These are phyloP conservation scores for Bombus sibiricus DNA, from an alignment of 1,140 invertebrate genomes.

Conservation along the genomic window DNA sequence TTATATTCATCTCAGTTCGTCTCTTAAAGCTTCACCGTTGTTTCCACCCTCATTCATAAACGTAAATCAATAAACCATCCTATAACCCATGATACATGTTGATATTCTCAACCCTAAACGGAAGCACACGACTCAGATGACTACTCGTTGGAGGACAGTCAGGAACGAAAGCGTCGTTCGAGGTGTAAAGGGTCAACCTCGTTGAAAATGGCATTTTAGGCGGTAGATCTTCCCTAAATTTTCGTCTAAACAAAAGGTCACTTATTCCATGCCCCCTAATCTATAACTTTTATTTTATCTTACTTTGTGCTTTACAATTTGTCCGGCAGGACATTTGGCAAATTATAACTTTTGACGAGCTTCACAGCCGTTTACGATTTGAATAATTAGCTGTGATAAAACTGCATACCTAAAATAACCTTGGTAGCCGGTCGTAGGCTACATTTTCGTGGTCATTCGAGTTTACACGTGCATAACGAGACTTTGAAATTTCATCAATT, in stretches of 20 bases:
- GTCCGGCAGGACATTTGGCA: too few species aligned
- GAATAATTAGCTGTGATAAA: neutral
- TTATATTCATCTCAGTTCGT: neutral
- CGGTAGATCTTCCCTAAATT: neutral
- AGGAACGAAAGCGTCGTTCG: too few species aligned
- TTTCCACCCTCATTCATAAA: neutral
- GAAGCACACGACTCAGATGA: neutral
- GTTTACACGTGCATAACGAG: neutral
- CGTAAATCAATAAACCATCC: neutral
- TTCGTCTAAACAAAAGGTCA: too few species aligned
- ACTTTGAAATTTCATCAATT: constrained; percentile 4
- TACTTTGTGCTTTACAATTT: too few species aligned
- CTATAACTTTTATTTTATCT: neutral
- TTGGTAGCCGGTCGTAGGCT: neutral
- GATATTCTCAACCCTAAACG: neutral
- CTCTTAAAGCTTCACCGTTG: neutral
- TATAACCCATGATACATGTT: neutral
- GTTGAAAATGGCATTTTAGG: neutral
- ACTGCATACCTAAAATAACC: too few species aligned
- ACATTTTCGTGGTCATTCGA: neutral
- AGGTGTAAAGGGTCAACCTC: neutral
- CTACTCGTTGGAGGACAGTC: neutral
- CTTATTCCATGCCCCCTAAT: neutral
- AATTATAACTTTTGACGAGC: neutral
- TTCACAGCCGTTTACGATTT: neutral